Conservation (phyloP, 2,113 vertebrate genomes). For the Beaufortia kweichowensis region DNA sequence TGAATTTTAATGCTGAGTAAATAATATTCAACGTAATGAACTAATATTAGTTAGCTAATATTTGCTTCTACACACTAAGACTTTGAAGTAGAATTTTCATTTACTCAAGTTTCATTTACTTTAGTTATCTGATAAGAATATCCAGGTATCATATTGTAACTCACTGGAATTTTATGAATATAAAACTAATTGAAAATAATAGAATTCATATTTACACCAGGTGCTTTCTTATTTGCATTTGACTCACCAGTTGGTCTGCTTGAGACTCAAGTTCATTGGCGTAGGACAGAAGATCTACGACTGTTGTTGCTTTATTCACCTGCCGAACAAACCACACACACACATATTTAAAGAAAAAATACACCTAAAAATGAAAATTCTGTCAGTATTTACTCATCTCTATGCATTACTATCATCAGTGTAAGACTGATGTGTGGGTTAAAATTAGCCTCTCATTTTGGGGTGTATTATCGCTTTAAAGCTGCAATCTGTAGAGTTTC, state of each 20-base stretch:
- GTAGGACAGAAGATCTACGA: constrained; percentile 83
- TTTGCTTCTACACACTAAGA: background rate
- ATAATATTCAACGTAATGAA: constrained; percentile 1
- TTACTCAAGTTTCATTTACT: no score
- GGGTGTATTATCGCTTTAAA: background rate
- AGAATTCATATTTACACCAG: background rate
- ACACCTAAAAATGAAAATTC: no score
- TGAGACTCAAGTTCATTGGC: constrained; percentile 79
- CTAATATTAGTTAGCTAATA: no score
- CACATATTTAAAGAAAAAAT: background rate
- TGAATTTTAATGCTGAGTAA: background rate
- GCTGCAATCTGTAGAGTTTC: no score
- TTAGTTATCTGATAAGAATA: no score
- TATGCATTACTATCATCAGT: no score
- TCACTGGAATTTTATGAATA: background rate
- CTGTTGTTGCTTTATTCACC: constrained; percentile 82
- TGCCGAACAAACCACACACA: constrained; percentile 63
- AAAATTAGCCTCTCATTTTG: no score
- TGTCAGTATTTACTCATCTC: no score
- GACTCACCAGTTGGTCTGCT: constrained; percentile 82
- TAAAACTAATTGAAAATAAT: background rate
- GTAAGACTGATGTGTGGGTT: no score
- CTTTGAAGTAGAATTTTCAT: no score
- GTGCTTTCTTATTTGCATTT: background rate
- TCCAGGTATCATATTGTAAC: background rate